These are phyloP conservation scores for Hesperophylax magnus DNA, from an alignment of 1,140 invertebrate species.

Conservation along the genomic window DNA sequence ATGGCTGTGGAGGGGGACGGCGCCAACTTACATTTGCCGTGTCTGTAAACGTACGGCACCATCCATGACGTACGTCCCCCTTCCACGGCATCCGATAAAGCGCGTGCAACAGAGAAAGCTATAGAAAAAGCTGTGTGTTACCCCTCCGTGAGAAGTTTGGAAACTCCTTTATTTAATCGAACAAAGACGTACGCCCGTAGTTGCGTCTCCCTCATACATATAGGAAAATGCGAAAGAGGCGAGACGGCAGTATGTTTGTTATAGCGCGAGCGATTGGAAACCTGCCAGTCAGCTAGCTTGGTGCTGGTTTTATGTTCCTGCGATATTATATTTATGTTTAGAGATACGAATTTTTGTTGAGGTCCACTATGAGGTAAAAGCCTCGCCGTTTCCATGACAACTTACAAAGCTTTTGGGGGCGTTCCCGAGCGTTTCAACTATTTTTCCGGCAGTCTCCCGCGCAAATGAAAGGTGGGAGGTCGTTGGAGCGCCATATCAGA, in stretches of 20 bases:
- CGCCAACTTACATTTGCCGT: conserved; percentile 52
- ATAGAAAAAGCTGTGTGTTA: background rate
- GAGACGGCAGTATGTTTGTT: conserved; percentile 10
- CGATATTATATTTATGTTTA: conserved; percentile 36
- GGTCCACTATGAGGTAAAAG: conserved; percentile 45
- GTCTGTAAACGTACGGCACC: conserved; percentile 43
- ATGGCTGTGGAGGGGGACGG: conserved; percentile 49
- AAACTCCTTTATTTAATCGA: conserved; percentile 41
- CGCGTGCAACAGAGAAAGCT: conserved; percentile 18
- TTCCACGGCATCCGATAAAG: background rate
- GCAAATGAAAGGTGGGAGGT: conserved; percentile 29
- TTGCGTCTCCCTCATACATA: conserved; percentile 16
- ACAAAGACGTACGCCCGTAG: conserved; percentile 20
- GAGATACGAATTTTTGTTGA: conserved; percentile 49
- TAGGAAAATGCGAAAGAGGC: conserved; percentile 34
- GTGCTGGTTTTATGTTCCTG: conserved; percentile 50
- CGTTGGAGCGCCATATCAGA: background rate
- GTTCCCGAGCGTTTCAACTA: conserved; percentile 42
- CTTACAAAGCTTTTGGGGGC: conserved; percentile 48
- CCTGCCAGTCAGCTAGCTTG: conserved; percentile 57
- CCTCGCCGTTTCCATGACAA: conserved; percentile 48
- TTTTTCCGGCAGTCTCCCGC: conserved; percentile 40
- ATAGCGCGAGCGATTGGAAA: conserved; percentile 52
- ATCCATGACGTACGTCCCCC: conserved; percentile 29
- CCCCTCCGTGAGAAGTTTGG: conserved; percentile 7